phyloP scores from a whole-genome alignment of 2,888 invertebrate genomes.

The Ptycholaimellus sp. region DNA sequence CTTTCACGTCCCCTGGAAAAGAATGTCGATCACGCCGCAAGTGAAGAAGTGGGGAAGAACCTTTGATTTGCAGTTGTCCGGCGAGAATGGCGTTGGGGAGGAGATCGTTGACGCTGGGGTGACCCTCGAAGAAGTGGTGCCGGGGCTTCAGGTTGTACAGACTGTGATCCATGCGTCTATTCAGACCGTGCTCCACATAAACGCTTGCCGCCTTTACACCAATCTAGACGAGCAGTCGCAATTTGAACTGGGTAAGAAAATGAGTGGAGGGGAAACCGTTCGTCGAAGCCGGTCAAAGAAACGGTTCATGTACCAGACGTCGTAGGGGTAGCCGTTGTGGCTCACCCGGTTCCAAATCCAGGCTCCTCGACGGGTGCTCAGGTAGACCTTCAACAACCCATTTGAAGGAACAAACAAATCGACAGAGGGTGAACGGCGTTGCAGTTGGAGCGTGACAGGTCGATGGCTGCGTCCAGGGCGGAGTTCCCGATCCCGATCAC shows the following conservation, averaged over 20 bases:
- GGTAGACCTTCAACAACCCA: slow-evolving; percentile 21
- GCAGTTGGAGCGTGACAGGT: slow-evolving; percentile 19
- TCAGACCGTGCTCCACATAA: too few species aligned
- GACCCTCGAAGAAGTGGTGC: slow-evolving; percentile 22
- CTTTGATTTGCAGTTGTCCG: slow-evolving; percentile 25
- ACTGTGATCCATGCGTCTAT: slow-evolving; percentile 22
- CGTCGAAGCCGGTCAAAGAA: too few species aligned
- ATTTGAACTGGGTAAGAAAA: too few species aligned
- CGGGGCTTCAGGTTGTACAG: slow-evolving; percentile 18
- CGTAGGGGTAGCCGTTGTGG: slow-evolving; percentile 19
- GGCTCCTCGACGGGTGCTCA: slow-evolving; percentile 29
- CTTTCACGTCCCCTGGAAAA: slow-evolving; percentile 11
- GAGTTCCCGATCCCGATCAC: slow-evolving; percentile 34
- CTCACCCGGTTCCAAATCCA: slow-evolving; percentile 28
- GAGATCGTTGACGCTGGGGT: slow-evolving; percentile 29
- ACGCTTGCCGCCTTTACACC: too few species aligned
- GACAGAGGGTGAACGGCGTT: slow-evolving; percentile 7
- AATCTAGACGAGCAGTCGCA: too few species aligned
- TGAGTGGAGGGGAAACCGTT: too few species aligned
- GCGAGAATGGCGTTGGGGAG: slow-evolving; percentile 27
- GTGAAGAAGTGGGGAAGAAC: background rate
- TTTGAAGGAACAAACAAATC: background rate
- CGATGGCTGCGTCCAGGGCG: slow-evolving; percentile 30
- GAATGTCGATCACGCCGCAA: background rate
- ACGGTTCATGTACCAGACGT: too few species aligned